A percentile compares a stretch with the other conserved stretches of the same genome.
Conservation (phyloP, 2,888 invertebrate species). For the Branchipolynoe longqiensis region DNA sequence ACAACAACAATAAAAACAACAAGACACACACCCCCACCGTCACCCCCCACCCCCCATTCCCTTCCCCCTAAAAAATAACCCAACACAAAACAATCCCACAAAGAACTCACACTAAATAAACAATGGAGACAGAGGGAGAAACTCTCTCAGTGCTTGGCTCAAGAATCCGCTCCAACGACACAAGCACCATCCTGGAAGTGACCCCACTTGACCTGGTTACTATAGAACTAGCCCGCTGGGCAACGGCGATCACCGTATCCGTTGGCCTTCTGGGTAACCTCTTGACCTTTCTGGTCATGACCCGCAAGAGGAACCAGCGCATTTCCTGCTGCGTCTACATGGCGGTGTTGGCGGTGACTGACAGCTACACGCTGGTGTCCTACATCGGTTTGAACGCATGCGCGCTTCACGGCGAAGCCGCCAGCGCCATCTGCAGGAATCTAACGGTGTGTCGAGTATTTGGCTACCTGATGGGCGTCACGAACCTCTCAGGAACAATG, state of each 20-base stretch:
- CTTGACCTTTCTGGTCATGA: conserved; percentile 47
- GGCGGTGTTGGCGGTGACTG: conserved; percentile 30
- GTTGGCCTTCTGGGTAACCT: conserved; percentile 41
- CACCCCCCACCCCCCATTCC: too few relatives aligned
- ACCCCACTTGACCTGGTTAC: background rate
- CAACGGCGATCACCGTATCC: background rate
- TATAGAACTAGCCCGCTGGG: background rate
- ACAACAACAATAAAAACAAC: too few relatives aligned
- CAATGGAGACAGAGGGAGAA: too few relatives aligned
- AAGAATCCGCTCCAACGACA: too few relatives aligned
- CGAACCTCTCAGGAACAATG: background rate
- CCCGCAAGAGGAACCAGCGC: conserved; percentile 27
- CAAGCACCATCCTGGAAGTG: too few relatives aligned
- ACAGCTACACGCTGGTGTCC: background rate
- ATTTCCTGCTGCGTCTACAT: conserved; percentile 55
- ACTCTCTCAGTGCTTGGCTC: too few relatives aligned
- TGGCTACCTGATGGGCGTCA: conserved; percentile 9
- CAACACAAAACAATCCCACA: too few relatives aligned
- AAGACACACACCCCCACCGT: too few relatives aligned
- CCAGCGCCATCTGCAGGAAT: background rate
- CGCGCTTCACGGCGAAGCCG: background rate
- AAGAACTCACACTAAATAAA: too few relatives aligned
- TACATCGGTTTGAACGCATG: conserved; percentile 17
- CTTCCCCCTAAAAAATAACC: too few relatives aligned
- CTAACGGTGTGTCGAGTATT: background rate